phyloP scores from a whole-genome alignment of 1,140 invertebrate genomes.

The Physella acuta region DNA sequence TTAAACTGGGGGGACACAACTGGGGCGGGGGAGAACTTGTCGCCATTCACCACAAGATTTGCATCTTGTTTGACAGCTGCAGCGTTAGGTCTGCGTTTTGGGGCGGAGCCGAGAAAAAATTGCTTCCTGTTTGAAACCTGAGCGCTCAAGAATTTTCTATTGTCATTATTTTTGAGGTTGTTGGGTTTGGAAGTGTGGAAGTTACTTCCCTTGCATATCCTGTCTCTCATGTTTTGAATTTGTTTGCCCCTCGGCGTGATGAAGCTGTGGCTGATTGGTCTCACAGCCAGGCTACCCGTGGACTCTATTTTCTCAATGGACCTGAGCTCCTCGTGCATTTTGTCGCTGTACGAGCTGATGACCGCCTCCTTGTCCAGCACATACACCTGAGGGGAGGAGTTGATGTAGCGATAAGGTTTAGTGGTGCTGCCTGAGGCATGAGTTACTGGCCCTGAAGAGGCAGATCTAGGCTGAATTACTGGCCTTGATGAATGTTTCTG shows the following conservation, averaged over 20 bases:
- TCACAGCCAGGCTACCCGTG: constrained; percentile 46
- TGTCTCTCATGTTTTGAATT: constrained; percentile 37
- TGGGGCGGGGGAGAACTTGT: constrained; percentile 38
- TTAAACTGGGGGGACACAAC: constrained; percentile 44
- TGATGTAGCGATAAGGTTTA: neutral
- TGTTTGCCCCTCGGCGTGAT: constrained; percentile 3
- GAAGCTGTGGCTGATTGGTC: constrained; percentile 29
- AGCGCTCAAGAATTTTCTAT: neutral
- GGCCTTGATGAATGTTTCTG: too few relatives aligned
- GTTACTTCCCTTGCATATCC: constrained; percentile 51
- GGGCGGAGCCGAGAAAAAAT: neutral
- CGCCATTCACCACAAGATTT: constrained; percentile 43
- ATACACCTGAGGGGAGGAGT: constrained; percentile 31
- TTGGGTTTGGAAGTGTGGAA: constrained; percentile 30
- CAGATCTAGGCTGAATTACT: too few relatives aligned
- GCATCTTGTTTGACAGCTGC: constrained; percentile 7
- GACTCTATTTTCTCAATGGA: constrained; percentile 41
- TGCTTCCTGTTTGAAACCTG: neutral
- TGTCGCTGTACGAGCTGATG: constrained; percentile 36
- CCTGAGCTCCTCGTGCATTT: constrained; percentile 40
- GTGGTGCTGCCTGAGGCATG: neutral
- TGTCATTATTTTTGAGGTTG: neutral
- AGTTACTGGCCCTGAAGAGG: too few relatives aligned
- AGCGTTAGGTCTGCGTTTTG: neutral
- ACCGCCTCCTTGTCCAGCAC: constrained; percentile 47